A percentile compares a stretch with the other conserved stretches of the same genome.
phyloP scores from a whole-genome alignment of 2,797 vertebrate species.

The Poliocrania exsul region DNA sequence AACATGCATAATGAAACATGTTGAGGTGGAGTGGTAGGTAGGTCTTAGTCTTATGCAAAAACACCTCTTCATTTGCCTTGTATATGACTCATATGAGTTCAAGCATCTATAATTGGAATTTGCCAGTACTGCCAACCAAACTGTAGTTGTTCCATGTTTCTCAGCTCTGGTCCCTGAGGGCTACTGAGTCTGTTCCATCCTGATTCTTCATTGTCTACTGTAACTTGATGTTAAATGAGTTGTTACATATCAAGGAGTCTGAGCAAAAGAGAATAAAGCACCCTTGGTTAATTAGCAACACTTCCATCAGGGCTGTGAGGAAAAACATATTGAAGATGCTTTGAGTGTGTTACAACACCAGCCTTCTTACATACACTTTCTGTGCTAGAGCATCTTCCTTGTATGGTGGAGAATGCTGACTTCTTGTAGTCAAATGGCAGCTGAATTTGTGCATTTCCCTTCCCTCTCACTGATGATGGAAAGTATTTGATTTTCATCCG shows the following conservation, averaged over 20 bases:
- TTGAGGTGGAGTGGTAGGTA: neutral
- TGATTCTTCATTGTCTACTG: neutral
- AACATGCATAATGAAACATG: neutral
- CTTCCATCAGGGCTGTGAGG: neutral
- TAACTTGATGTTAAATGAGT: neutral
- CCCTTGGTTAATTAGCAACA: neutral
- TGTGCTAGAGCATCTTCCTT: neutral
- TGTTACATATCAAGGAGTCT: neutral
- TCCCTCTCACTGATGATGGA: neutral
- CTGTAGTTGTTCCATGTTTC: neutral
- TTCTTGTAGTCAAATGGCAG: neutral
- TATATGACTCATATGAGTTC: neutral
- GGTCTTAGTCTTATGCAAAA: neutral
- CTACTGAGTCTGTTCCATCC: neutral
- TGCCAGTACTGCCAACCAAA: neutral
- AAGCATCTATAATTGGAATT: neutral
- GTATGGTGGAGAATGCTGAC: fast-evolving
- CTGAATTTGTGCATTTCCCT: neutral
- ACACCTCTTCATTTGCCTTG: neutral
- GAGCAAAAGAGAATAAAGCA: neutral
- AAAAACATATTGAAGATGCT: neutral
- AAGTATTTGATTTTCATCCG: neutral
- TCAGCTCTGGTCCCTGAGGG: neutral
- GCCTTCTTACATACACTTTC: neutral
- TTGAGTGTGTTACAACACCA: neutral